phyloP scores from a whole-genome alignment of 2,113 vertebrate species.

The Formicarius rufipectus region DNA sequence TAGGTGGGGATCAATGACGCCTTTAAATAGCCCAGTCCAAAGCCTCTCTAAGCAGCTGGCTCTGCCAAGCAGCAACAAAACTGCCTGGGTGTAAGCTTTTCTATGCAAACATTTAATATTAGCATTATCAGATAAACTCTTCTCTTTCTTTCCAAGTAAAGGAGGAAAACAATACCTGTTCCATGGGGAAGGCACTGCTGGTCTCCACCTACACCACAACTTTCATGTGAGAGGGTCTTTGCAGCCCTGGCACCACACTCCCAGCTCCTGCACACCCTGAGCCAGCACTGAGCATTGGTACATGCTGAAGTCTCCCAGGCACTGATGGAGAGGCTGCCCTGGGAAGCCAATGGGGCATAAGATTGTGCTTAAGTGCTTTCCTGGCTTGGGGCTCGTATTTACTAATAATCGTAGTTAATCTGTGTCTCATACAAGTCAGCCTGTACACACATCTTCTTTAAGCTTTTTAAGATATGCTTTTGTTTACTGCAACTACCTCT shows the following conservation, averaged over 20 bases:
- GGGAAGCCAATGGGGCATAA: not conserved
- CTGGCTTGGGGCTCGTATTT: not conserved
- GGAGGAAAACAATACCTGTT: not conserved
- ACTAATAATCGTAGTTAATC: not conserved
- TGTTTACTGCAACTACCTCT: not conserved
- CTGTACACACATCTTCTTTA: not conserved
- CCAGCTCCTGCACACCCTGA: not conserved
- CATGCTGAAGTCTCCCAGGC: accelerated
- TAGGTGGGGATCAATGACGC: not conserved
- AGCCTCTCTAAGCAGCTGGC: conserved; percentile 21
- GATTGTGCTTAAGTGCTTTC: not conserved
- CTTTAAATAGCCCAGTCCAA: conserved; percentile 30
- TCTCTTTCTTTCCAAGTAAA: not conserved
- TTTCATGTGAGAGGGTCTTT: accelerated
- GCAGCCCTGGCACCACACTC: not conserved
- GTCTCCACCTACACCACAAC: not conserved
- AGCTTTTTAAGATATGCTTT: not conserved
- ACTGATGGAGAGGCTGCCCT: not conserved
- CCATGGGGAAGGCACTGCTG: accelerated
- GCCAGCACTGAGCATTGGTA: not conserved
- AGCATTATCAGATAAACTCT: not conserved
- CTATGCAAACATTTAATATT: not conserved
- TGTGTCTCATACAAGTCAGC: not conserved
- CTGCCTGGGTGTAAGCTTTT: not conserved
- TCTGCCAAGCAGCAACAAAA: not conserved